Base-by-base conservation (phyloP, 1,140 invertebrate genomes). In the Zaprionus capensis region DNA sequence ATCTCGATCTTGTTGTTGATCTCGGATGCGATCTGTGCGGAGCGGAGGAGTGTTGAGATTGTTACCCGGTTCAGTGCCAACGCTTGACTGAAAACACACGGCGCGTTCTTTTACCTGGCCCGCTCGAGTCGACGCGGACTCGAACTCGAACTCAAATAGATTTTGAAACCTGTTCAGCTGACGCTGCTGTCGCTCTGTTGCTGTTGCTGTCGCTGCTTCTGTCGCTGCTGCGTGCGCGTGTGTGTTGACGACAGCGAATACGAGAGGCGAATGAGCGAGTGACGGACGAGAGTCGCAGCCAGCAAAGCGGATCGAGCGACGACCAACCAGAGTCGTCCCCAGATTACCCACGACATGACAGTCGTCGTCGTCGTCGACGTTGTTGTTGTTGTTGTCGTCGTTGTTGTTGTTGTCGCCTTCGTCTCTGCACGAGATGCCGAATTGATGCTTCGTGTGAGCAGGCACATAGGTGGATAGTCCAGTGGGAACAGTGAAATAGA, bases 51-150 rank as follows among this genome's bases (percentile, higher is more conserved):
- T 81, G 76, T 81, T 46, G 83, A 84, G 83, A 92, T 91, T 92
- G 91, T 92, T 92, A 86, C 91, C 91, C 91, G 87, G 82, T 87
- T 92, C 88, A 91, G 82, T 83, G 91, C 91, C 82, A 86, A 77
- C 76, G 77, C 85, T 91, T 88, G 92, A 92, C 91, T 92, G 92
- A 92, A 86, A 86, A 82, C 82, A 81, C 81, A 80, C 86, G 77
- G 73, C 82, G 80, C 81, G 79, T 88, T 90, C 88, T 88, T 87
- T 64, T 73, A 70, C 76, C 85, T 74, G 84, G 80, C 71, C 82
- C 74, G 71, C 61, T 74, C 72, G 57, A 56, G 31, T 64, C 67
- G 58, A 62, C 70, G 74, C 20, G 78, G 64, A 66, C 65, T 78
- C 82, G 65, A 71, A 46, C 58, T 80, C 78, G 56, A 71, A n/a